Percentiles rank a stretch among this genome's conserved stretches.
These are phyloP conservation scores for Diphyllodes magnificus DNA, from an alignment of 2,113 vertebrate species.

Conservation along the genomic window DNA sequence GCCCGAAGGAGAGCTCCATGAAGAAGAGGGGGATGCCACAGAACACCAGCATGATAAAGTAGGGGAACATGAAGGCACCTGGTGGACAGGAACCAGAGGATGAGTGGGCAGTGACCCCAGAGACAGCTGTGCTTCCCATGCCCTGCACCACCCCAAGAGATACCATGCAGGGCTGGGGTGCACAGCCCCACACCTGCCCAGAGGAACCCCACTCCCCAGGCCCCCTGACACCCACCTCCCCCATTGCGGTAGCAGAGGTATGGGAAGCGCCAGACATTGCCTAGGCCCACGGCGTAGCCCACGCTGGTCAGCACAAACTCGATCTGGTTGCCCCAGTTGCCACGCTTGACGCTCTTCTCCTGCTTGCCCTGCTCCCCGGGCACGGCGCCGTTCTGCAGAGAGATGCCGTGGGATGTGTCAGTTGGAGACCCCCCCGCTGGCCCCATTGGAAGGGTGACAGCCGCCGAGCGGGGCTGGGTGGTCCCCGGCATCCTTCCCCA, in stretches of 20 bases:
- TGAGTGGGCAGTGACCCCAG: neutral
- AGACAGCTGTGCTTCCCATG: accelerated
- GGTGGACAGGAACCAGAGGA: neutral
- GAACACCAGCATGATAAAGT: conserved; percentile 98
- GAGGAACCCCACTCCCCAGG: accelerated
- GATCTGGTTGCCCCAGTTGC: conserved; percentile 99
- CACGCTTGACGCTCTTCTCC: conserved; percentile 89
- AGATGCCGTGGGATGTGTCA: conserved; percentile 22
- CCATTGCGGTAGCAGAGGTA: conserved; percentile 99
- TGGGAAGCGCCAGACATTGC: conserved; percentile 98
- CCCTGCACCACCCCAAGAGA: neutral
- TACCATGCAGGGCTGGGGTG: accelerated
- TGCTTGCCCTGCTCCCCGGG: conserved; percentile 88
- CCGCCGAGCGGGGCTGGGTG: accelerated
- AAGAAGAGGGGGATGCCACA: conserved; percentile 98
- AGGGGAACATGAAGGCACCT: conserved; percentile 99
- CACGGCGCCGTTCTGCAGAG: conserved; percentile 92
- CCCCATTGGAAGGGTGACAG: neutral
- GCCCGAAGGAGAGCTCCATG: conserved; percentile 96
- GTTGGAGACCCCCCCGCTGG: neutral
- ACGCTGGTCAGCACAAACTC: conserved; percentile 98
- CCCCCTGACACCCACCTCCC: conserved; percentile 78
- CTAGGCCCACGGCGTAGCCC: conserved; percentile 96
- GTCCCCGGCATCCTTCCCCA: neutral
- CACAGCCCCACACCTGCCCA: neutral